Base-by-base conservation (phyloP, 2,113 vertebrate species). In the Plectropomus leopardus region DNA sequence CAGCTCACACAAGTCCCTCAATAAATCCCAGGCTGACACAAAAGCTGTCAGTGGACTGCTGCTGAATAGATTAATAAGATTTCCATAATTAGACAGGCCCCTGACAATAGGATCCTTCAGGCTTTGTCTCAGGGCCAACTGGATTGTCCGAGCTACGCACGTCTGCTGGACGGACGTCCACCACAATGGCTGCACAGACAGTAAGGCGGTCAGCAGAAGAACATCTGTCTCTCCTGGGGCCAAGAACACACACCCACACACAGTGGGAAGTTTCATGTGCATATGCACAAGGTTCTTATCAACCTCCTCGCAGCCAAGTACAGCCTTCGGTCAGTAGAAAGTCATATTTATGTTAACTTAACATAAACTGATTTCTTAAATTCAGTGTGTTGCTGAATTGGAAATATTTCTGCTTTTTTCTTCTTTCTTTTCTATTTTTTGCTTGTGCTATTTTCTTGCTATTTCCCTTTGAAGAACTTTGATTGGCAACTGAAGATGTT, bases 61-160 rank as follows among this genome's bases (percentile, higher is more conserved):
- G 86, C 89, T 93, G 94, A 97, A 98, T 97, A 97, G 97, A 98
- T 98, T 98, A 97, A 98, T 97, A 96, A 96, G 97, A 97, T 99
- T 97, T 98, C 97, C 97, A 97, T 97, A 96, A 98, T 97, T 94
- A 96, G 96, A 94, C 94, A 95, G 92, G 81, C 86, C 84, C 69
- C 87, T 91, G 94, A 99, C 97, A 98, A 98, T 97, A 86, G 96
- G 96, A 97, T 97, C 96, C 96, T 79, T 95, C 84, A 91, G 89
- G 95, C 95, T 96, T 98, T 98, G 97, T 98, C 96, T 96, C 95
- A 90, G 28, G 80, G 82, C 94, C 90, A 93, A 94, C 94, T 92
- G 96, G 94, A 96, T 96, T 92, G 96, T 95, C 93, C 86, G 89
- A 91, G 94, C 66, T 44, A 84, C 88, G 95, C 93, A 94, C 94